Conservation (phyloP, 2,113 vertebrate species). For the Ondatra zibethicus region DNA sequence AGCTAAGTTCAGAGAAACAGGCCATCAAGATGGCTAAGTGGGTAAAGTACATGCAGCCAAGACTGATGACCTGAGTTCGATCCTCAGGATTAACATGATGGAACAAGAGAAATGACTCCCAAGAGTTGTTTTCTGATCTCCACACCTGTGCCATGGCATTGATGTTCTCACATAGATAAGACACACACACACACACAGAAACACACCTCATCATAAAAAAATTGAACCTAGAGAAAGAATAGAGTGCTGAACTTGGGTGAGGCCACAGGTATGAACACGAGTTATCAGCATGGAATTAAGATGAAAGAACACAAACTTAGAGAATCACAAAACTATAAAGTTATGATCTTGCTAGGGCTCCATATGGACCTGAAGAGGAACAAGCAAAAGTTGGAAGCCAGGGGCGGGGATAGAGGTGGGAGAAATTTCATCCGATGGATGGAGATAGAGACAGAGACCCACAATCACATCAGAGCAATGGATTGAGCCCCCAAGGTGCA, state of each 20-base stretch:
- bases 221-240: neutral
- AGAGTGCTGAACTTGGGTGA: neutral
- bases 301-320: slow-evolving; percentile 35
- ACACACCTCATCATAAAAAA: neutral
- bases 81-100: too few relatives aligned
- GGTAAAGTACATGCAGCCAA: neutral
- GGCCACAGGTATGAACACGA: neutral
- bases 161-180: neutral
- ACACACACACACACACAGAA: neutral
- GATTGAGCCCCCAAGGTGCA: too few relatives aligned
- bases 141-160: neutral
- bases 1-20: slow-evolving; percentile 4
- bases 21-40: neutral
- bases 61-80: neutral
- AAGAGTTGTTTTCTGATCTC: neutral
- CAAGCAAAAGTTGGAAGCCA: too few relatives aligned
- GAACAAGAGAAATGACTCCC: neutral
- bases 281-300: neutral
- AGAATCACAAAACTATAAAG: slow-evolving; percentile 21
- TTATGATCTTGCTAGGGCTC: neutral
- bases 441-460: too few relatives aligned
- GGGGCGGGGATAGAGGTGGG: too few relatives aligned
- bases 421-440: too few relatives aligned
- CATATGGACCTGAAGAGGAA: neutral
- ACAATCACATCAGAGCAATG: too few relatives aligned